Evolutionary conservation across 2,113 vertebrate genomes (phyloP), one percentile per base, ranked within the genome.

Genomic region (Mormyrus iriodes): DNA sequence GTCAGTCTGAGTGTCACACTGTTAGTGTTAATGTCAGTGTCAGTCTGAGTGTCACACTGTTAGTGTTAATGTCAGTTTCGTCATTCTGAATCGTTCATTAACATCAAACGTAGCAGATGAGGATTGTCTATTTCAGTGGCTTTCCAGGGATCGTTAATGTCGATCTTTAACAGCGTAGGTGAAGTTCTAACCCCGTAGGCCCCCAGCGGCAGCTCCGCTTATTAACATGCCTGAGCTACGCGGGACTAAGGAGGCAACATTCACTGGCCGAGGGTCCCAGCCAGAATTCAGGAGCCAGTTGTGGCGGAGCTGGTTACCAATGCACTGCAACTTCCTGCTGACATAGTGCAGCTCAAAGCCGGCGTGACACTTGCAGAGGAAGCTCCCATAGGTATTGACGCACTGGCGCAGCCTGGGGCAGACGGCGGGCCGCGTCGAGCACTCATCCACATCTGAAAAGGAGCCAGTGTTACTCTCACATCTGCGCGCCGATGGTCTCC

Each of bases 351-450:
- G 95, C 89, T 96, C 97, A 61, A 98, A 98, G 73, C 98, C 98
- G 52, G 94, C 92, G n/a, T 97, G 96, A 88, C 98, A 99, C 90
- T 95, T 98, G 95, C 98, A 99, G 90, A 97, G 83, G 92, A 97
- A 99, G 91, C 98, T 98, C 44, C 98, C 97, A 0, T 99, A 99
- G 0, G 98, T 99, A 94, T 99, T 99, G 90, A 97, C 91, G 0
- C 98, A 99, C 91, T 98, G 96, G 90, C 98, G 95, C 88, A 95
- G 96, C 0, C 93, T 94, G 4, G 97, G 97, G 91, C 98, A 99
- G 89, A 95, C 91, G 0, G 92, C 96, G 65, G 94, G 95, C 1
- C 96, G 95, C 0, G 90, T 93, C 49, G 93, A 93, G 92, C 98
- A 99, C 91, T 99, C 98, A 85, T 99, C 96, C 3, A 98, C 92